These are phyloP conservation scores for Hybognathus amarus DNA, from an alignment of 2,797 vertebrate species.

Conservation along the genomic window DNA sequence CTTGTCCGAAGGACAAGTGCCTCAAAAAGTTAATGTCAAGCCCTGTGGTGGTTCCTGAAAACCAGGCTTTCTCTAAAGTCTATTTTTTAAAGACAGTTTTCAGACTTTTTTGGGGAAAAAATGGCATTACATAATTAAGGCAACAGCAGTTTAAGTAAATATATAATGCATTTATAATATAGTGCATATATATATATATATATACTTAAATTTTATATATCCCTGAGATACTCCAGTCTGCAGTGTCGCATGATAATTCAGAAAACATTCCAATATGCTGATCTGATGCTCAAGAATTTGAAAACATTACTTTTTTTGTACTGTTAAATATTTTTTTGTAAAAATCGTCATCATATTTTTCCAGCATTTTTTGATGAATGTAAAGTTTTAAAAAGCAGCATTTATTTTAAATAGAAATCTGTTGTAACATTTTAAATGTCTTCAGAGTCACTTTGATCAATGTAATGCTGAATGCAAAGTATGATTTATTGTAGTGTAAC, in stretches of 20 bases:
- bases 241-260: background rate
- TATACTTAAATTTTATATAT: background rate
- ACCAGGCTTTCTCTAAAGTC: background rate
- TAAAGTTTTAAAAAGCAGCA: background rate
- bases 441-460: background rate
- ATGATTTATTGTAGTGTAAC: background rate
- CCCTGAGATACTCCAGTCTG: background rate
- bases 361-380: background rate
- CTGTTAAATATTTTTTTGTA: background rate
- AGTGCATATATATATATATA: background rate
- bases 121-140: background rate
- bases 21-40: no score
- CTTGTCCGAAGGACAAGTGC: no score
- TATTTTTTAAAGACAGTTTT: background rate
- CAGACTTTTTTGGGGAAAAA: background rate
- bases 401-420: background rate
- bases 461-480: background rate
- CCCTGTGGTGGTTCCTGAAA: background rate
- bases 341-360: background rate
- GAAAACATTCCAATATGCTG: background rate
- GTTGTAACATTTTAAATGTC: background rate
- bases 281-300: background rate
- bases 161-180: background rate
- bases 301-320: no score
- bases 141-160: background rate